Evolutionary conservation across 2,113 vertebrate species (phyloP).

Genomic region (Rhinopomastus cyanomelas): DNA sequence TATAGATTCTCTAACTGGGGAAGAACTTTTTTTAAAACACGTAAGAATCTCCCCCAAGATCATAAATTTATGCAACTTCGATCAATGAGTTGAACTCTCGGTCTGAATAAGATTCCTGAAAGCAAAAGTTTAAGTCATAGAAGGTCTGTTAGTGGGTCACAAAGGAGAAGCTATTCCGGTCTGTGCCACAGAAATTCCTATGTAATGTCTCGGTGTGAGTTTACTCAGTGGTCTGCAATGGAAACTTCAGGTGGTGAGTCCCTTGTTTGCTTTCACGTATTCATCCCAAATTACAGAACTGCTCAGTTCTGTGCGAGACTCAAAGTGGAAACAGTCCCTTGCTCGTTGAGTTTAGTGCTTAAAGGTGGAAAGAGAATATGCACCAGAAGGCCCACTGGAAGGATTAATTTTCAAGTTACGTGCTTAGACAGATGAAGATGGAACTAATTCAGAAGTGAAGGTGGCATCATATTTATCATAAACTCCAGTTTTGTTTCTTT

Average conservation of each 20-base stretch:
- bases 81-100: background rate
- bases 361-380: conserved; percentile 30
- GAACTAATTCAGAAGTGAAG: conserved; percentile 21
- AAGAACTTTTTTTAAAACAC: background rate
- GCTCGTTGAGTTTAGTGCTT: background rate
- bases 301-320: background rate
- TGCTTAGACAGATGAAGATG: background rate
- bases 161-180: background rate
- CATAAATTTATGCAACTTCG: background rate
- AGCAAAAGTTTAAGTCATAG: background rate
- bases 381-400: background rate
- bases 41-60: background rate
- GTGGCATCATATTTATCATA: conserved; percentile 33
- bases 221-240: background rate
- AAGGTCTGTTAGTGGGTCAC: background rate
- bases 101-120: background rate
- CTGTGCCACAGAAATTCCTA: background rate
- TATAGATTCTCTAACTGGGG: background rate
- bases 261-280: background rate
- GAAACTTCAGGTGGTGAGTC: background rate
- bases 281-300: background rate
- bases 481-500: conserved; percentile 4
- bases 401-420: conserved; percentile 27
- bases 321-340: background rate
- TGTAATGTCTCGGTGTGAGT: background rate